phyloP scores from a whole-genome alignment of 1,140 invertebrate genomes.

The Drosophila nikananu region DNA sequence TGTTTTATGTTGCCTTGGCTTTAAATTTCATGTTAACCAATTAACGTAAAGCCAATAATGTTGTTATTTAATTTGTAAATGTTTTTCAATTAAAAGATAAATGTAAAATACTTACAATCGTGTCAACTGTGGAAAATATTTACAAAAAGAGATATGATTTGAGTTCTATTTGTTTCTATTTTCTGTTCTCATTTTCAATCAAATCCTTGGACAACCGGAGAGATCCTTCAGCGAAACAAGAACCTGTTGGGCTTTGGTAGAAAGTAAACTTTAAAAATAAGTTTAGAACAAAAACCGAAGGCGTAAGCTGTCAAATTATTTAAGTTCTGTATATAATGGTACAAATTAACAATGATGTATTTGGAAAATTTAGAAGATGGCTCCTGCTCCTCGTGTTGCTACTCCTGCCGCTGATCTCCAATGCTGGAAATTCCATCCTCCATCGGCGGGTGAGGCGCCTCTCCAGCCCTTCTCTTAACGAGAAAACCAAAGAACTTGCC shows the following conservation, averaged over 20 bases:
- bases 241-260: too few species aligned
- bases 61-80: neutral
- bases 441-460: conserved; percentile 32
- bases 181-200: too few species aligned
- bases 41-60: neutral
- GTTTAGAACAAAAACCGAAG: neutral
- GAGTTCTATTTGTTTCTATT: too few species aligned
- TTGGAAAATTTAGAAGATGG: neutral
- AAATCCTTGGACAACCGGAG: too few species aligned
- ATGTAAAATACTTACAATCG: neutral
- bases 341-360: neutral
- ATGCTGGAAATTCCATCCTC: conserved; percentile 2
- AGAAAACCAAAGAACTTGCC: neutral
- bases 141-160: too few species aligned
- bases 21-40: neutral
- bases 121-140: too few species aligned
- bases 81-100: neutral
- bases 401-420: neutral
- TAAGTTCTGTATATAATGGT: neutral
- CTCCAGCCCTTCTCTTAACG: conserved; percentile 18
- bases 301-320: conserved; percentile 11
- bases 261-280: too few species aligned
- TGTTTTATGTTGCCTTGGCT: neutral
- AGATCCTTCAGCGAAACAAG: too few species aligned
- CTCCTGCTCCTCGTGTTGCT: conserved; percentile 1